Evolutionary conservation across 1,140 invertebrate species (phyloP).

Genomic region (Drosophila ercepeae): DNA sequence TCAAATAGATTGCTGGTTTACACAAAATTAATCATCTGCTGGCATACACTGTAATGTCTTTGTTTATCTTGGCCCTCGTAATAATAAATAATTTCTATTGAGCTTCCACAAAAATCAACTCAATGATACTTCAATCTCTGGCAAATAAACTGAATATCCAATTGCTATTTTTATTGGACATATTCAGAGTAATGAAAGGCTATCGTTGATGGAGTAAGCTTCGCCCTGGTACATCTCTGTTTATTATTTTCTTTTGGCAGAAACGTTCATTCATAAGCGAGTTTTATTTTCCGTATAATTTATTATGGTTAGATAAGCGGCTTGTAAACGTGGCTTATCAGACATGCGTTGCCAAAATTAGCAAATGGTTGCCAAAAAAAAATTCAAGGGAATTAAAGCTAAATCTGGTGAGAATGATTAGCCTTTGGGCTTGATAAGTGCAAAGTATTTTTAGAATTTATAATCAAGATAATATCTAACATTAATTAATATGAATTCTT

Average conservation of each 20-base stretch:
- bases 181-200: conserved; percentile 10
- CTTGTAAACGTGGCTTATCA: conserved; percentile 15
- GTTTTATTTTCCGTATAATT: conserved; percentile 1
- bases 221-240: neutral
- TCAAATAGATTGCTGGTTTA: conserved; percentile 31
- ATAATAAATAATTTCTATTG: conserved; percentile 1
- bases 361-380: conserved; percentile 11
- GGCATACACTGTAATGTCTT: neutral
- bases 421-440: neutral
- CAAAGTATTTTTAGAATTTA: no score
- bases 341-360: conserved; percentile 7
- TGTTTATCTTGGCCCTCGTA: neutral
- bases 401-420: conserved; percentile 2
- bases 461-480: neutral
- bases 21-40: conserved; percentile 30
- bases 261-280: conserved; percentile 29
- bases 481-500: neutral
- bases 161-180: conserved; percentile 19
- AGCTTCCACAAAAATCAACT: conserved; percentile 6
- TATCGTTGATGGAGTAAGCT: conserved; percentile 5
- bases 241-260: conserved; percentile 12
- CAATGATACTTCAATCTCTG: neutral
- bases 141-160: conserved; percentile 17
- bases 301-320: conserved; percentile 34
- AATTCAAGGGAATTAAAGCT: neutral